Evolutionary conservation across 2,797 vertebrate species (phyloP), one percentile per base, ranked within the genome.

Genomic region (Sciurus vulgaris): DNA sequence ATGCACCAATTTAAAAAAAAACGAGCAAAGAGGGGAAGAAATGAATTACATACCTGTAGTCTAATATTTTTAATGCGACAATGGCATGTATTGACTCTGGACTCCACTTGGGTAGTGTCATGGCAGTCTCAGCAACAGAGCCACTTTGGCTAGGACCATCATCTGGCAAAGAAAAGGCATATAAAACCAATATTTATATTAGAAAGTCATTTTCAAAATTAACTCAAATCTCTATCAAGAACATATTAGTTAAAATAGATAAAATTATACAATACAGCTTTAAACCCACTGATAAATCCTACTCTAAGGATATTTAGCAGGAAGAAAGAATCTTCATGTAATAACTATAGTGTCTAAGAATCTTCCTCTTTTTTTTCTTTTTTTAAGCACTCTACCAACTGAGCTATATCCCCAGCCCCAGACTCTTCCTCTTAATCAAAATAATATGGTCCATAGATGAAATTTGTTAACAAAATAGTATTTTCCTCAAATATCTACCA

Each of bases 21-120:
- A 61, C 9, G 24, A 61, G 59, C 17, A 56, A 61, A 61, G 24
- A 61, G 24, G 59, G 59, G 59, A 61, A 61, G 3, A 83, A 83
- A 82, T 65, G 1, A 73, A 73, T 30, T 67, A 13, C 94, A 24
- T 97, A 99, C 99, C 99, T 99, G 97, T 99, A 99, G 2, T 98
- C 98, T 97, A 99, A 5, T 1, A 98, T 93, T 96, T 99, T 99
- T 11, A 99, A 98, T 0, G 99, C 98, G 93, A 98, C 98, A 51
- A 99, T 99, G 96, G 98, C 97, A 0, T 99, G 99, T 3, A 78
- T 99, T 99, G 95, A 99, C 97, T 82, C 86, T 98, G 81, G 99
- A 98, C 92, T 99, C 98, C 98, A 92, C 99, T 99, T 44, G 99
- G 99, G 99, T 35, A 99, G 98, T 0, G 99, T 99, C 99, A 99